These are phyloP conservation scores for Drosophila phalerata DNA, from an alignment of 2,888 invertebrate species.

Conservation along the genomic window DNA sequence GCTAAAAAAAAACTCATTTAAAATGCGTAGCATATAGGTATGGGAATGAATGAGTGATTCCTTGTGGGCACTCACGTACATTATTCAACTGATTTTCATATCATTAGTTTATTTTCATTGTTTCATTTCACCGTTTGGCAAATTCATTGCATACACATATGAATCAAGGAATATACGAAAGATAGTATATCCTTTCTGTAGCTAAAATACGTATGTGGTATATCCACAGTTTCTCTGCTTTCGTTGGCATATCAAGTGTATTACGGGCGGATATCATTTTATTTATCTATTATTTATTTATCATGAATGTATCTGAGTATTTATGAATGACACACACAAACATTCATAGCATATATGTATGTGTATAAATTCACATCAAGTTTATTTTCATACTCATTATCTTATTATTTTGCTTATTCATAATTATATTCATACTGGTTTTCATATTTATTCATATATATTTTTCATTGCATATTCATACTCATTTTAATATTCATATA, in stretches of 20 bases:
- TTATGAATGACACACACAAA: neutral
- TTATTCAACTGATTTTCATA: neutral
- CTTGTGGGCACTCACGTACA: neutral
- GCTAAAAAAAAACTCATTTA: conserved; percentile 45
- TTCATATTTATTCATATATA: conserved; percentile 1
- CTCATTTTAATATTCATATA: neutral
- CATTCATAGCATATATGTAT: neutral
- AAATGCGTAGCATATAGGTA: conserved; percentile 35
- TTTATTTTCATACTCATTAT: neutral
- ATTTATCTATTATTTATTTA: neutral
- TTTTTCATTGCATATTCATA: neutral
- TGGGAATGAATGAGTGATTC: neutral
- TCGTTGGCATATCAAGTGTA: conserved; percentile 32
- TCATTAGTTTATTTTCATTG: conserved; percentile 1
- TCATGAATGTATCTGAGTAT: neutral
- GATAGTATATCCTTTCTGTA: conserved; percentile 6
- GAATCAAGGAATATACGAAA: neutral
- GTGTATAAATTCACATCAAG: neutral
- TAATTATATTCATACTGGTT: neutral
- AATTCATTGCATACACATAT: conserved; percentile 8
- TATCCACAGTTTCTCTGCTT: conserved; percentile 32
- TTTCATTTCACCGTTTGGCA: conserved; percentile 12
- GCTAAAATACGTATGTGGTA: conserved; percentile 25
- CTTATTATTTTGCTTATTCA: neutral
- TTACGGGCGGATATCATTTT: conserved; percentile 16